Evolutionary conservation across 2,888 invertebrate genomes (phyloP), one percentile per base, ranked within the genome.

Genomic region (Nasonovia ribisnigri): DNA sequence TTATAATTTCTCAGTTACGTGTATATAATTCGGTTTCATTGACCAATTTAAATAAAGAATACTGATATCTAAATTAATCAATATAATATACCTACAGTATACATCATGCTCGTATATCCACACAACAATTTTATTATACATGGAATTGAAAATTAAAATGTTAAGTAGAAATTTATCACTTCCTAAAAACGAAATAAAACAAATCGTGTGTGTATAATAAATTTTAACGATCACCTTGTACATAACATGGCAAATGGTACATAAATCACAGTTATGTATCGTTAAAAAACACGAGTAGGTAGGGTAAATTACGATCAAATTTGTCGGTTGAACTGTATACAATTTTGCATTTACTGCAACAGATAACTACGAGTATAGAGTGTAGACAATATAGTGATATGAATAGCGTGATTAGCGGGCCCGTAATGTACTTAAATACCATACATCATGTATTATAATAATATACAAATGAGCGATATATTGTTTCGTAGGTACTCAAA

Each of bases 181-280:
- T 60, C 36, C 46, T 60, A 92, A 86, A 86, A 36, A 36, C 48
- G 8, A 48, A 60, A 84, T 84, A 54, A 54, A 92, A 67, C 48
- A n/a, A 54, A 92, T 48, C 36, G 48, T 92, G 54, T 84, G 36
- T 48, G 48, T 48, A 4, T 10, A 60, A 87, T 92, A 87, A 48
- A 92, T 92, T 87, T 36, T 60, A 60, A 87, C 92, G 46, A 57
- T 57, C 54, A 46, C n/a, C 54, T 86, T 24, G 91, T 46, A 60
- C 48, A 92, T n/a, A 91, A 54, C 84, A 54, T 8, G 3, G 54
- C n/a, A 20, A 87, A 87, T 16, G 16, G 43, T 60, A 26, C 60
- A 60, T 87, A 60, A 87, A 87, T 87, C 60, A 60, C 60, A 10
- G 29, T 46, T 36, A 91, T 84, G 11, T 51, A 46, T 86, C 46